Evolutionary conservation across 1,140 invertebrate species (phyloP), one percentile per base, ranked within the genome.

Genomic region (Theocolax elegans): DNA sequence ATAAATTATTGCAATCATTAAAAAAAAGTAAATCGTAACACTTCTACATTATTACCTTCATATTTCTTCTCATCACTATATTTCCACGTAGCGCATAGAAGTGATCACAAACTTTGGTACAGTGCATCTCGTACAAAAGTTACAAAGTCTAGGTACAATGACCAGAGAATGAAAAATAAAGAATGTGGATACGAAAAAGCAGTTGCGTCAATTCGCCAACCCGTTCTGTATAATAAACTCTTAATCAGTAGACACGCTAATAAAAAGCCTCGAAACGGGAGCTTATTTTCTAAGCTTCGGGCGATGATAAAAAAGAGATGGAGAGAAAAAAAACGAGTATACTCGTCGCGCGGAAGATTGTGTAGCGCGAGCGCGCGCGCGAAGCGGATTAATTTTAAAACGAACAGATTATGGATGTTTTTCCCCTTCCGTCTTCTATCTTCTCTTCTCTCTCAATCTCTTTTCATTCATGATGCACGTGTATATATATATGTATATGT

Each of bases 361-460:
- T n/a, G n/a, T 31, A 17, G 10, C 25, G 8, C 12, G 2, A 9
- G 15, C 44, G 38, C 10, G 23, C 19, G 48, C 31, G 54, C 54
- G 56, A 31, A 59, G 53, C 58, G 63, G 70, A 68, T 71, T 73
- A 74, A 66, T 74, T 71, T 72, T 64, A 67, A 62, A 67, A 66
- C 25, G 67, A 71, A 67, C 67, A 67, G 71, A 77, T 72, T 73
- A 72, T 67, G 59, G 72, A 63, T 51, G 58, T 68, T 62, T 68
- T 58, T 38, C n/a, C n/a, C n/a, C n/a, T n/a, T n/a, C n/a, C n/a
- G n/a, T n/a, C 42, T 35, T 56, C 13, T 56, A 15, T 38, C 19
- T 56, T 25, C 3, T 42, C n/a, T 2, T n/a, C 25, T 23, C 29
- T 23, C 31, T 29, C n/a, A n/a, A n/a, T n/a, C n/a, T n/a, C n/a